Base-by-base conservation (phyloP, 2,888 invertebrate species). In the Aphrophora alni region DNA sequence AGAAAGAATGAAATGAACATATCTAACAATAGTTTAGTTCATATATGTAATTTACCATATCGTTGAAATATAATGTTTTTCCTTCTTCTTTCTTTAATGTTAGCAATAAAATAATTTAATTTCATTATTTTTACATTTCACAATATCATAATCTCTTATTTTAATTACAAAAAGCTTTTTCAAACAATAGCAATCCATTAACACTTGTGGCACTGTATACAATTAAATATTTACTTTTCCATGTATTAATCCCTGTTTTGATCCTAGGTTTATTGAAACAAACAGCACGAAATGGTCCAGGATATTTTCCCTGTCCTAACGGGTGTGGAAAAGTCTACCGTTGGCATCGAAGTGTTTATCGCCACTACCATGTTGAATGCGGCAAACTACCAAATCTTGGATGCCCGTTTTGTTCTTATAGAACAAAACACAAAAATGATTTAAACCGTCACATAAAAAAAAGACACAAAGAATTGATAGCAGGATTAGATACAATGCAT, bases 361-460 rank as follows among this genome's bases (percentile, higher is more conserved):
- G 88, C 25, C 88, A 89, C 82, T 83, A 85, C 12, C 87, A 85
- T 12, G 21, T 77, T 83, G 88, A 88, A 82, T 88, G 88, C 82
- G 87, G 87, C 26, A 86, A 87, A 81, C 85, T 85, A 26, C 87
- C 87, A 4, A 84, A 87, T 69, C 88, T 87, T 83, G 85, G 85
- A 28, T 88, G 88, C 70, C 85, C 85, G 0, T 86, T 87, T 78
- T 88, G 88, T 80, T 12, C 77, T 0, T 25, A 77, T 17, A 38
- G 77, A 71, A 72, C 77, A 14, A 78, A 77, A 26, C 76, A 77
- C 25, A 82, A 81, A 28, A 69, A 82, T 28, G 33, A 77, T 76
- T 78, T 83, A n/a, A 82, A 82, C 69, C 59, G 44, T 10, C 85
- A 84, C 69, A 80, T 84, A 44, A 26, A 51, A 25, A 38, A 14